Evolutionary conservation across 1,140 invertebrate species (phyloP).

Genomic region (Drosophila azteca): DNA sequence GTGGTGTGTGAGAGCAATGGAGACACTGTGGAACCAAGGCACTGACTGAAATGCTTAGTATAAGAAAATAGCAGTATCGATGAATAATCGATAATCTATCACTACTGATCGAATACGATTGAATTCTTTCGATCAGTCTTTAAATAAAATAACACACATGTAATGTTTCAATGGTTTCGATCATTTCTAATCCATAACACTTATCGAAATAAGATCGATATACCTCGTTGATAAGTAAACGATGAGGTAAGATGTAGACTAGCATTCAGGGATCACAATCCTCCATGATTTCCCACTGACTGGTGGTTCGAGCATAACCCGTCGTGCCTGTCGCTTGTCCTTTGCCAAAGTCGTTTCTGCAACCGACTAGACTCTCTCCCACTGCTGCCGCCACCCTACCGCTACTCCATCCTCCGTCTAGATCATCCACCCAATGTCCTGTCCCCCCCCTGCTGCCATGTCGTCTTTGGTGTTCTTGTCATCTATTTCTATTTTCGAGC

Average conservation of each 20-base stretch:
- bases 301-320: slow-evolving; percentile 45
- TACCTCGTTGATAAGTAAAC: too few relatives aligned
- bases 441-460: slow-evolving; percentile 48
- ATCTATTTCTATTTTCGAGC: slow-evolving; percentile 81
- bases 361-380: slow-evolving; percentile 36
- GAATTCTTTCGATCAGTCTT: not conserved
- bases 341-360: slow-evolving; percentile 76
- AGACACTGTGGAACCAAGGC: not conserved
- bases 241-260: too few relatives aligned
- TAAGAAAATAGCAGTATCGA: too few relatives aligned
- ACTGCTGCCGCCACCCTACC: not conserved
- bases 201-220: too few relatives aligned
- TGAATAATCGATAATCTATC: too few relatives aligned
- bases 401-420: slow-evolving; percentile 7
- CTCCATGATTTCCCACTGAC: slow-evolving; percentile 2
- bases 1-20: slow-evolving; percentile 35
- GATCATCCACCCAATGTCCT: slow-evolving; percentile 13
- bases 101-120: too few relatives aligned
- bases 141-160: not conserved
- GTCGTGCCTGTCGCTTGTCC: slow-evolving; percentile 69
- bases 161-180: too few relatives aligned
- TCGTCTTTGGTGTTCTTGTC: slow-evolving; percentile 78
- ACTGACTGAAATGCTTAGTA: too few relatives aligned
- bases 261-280: too few relatives aligned
- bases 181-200: too few relatives aligned